These are phyloP conservation scores for Caenorhabditis elegans DNA, from an alignment of 1,140 invertebrate genomes.

Conservation along the genomic window DNA sequence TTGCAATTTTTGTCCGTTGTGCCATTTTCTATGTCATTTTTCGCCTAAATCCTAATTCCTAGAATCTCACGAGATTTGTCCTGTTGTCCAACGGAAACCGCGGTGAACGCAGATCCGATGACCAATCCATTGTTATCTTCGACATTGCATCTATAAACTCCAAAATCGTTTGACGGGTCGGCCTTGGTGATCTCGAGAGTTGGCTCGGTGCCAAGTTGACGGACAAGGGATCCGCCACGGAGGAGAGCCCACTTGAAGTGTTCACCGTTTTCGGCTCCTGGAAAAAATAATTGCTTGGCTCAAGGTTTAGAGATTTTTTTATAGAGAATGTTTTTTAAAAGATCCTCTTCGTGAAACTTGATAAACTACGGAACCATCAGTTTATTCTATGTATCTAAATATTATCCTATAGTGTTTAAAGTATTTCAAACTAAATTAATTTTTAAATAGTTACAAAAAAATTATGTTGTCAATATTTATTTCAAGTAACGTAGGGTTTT, in stretches of 20 bases:
- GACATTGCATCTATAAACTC: constrained; percentile 65
- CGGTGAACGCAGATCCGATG: constrained; percentile 59
- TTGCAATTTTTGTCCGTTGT: neutral
- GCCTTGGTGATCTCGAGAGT: constrained; percentile 59
- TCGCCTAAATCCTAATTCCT: neutral
- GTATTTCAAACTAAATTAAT: too few species aligned
- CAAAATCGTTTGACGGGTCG: constrained; percentile 64
- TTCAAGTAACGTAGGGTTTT: too few species aligned
- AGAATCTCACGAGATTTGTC: constrained; percentile 37
- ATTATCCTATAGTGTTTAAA: too few species aligned
- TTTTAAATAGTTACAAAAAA: too few species aligned
- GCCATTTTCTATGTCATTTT: neutral
- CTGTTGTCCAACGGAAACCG: constrained; percentile 59
- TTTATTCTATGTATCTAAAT: too few species aligned
- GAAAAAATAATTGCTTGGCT: neutral
- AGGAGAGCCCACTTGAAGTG: constrained; percentile 62
- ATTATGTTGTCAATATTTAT: too few species aligned
- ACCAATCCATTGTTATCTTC: constrained; percentile 62
- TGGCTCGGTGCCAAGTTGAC: constrained; percentile 54
- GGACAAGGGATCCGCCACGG: constrained; percentile 59
- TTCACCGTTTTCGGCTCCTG: constrained; percentile 51
- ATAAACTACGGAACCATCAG: too few species aligned
- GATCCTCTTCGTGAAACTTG: too few species aligned
- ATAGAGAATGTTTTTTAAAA: too few species aligned
- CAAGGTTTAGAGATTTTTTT: neutral